Conservation (phyloP, 2,888 invertebrate species). For the Eupelmus urozonus region DNA sequence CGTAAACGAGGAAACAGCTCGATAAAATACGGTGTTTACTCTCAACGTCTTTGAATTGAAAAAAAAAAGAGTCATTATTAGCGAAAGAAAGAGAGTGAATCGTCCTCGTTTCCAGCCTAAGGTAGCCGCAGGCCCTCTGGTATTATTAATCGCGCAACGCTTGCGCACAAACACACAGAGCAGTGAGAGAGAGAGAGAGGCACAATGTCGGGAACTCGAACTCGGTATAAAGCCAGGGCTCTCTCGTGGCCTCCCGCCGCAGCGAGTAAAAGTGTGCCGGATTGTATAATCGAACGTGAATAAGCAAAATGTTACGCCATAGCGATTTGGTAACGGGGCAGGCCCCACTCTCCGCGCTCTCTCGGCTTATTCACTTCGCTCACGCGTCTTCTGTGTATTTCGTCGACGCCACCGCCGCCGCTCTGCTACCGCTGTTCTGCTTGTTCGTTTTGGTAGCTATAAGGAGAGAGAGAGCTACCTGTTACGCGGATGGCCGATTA, state of each 20-base stretch:
- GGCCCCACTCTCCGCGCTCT: conserved; percentile 61
- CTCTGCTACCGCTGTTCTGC: no score
- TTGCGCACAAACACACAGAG: no score
- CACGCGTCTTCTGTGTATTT: neutral
- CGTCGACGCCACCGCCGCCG: no score
- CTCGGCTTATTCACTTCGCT: conserved; percentile 25
- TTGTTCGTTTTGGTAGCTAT: no score
- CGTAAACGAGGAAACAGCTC: no score
- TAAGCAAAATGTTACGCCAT: conserved; percentile 77
- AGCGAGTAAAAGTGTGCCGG: conserved; percentile 77
- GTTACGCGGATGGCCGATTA: no score
- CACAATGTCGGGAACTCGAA: conserved; percentile 61
- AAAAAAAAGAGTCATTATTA: conserved; percentile 21
- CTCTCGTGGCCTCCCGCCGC: conserved; percentile 47
- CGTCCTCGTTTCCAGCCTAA: conserved; percentile 59
- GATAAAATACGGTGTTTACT: no score
- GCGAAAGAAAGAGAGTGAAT: conserved; percentile 9
- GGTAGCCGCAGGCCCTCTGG: conserved; percentile 54
- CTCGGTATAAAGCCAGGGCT: conserved; percentile 26
- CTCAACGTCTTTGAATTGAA: no score
- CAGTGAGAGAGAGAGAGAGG: no score
- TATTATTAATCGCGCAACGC: conserved; percentile 65
- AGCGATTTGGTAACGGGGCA: conserved; percentile 75
- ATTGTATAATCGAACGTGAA: conserved; percentile 77
- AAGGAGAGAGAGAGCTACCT: no score